These are phyloP conservation scores for Platerodrilus igneus DNA, from an alignment of 2,888 invertebrate genomes.

Conservation along the genomic window DNA sequence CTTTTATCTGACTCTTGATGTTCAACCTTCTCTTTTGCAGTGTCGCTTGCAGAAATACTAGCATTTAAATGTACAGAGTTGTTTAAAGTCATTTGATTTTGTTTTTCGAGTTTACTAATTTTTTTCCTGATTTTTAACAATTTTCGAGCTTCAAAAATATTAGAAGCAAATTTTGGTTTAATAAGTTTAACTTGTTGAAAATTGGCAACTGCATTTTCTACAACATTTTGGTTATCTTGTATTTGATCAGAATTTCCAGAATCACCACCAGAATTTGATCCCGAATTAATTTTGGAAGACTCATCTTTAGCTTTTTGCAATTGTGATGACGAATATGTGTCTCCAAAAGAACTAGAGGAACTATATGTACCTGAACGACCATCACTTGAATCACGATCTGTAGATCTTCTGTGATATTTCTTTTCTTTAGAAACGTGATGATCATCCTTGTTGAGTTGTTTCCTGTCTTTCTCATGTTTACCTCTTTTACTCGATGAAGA, in stretches of 20 bases:
- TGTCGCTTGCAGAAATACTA: too few species aligned
- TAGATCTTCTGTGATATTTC: constrained; percentile 63
- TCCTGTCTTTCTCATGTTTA: constrained; percentile 31
- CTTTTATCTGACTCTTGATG: too few species aligned
- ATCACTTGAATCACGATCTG: constrained; percentile 76
- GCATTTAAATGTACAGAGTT: too few species aligned
- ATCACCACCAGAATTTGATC: constrained; percentile 38
- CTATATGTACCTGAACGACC: constrained; percentile 52
- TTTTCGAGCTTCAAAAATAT: constrained; percentile 61
- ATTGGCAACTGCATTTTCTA: constrained; percentile 4
- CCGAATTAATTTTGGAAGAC: constrained; percentile 27
- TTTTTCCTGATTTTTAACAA: constrained; percentile 64
- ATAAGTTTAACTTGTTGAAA: constrained; percentile 47
- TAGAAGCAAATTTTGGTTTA: constrained; percentile 66
- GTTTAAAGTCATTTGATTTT: constrained; percentile 37
- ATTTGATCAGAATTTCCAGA: constrained; percentile 41
- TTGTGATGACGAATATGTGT: constrained; percentile 24
- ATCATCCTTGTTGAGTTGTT: constrained; percentile 55
- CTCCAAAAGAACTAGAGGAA: constrained; percentile 45
- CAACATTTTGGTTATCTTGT: constrained; percentile 19
- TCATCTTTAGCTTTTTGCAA: constrained; percentile 32
- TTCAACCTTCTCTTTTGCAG: too few species aligned
- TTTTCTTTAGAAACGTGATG: constrained; percentile 65
- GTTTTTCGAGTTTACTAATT: constrained; percentile 58
- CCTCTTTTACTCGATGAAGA: constrained; percentile 16